Evolutionary conservation across 2,113 vertebrate species (phyloP).

Genomic region (Prunella fulvescens): DNA sequence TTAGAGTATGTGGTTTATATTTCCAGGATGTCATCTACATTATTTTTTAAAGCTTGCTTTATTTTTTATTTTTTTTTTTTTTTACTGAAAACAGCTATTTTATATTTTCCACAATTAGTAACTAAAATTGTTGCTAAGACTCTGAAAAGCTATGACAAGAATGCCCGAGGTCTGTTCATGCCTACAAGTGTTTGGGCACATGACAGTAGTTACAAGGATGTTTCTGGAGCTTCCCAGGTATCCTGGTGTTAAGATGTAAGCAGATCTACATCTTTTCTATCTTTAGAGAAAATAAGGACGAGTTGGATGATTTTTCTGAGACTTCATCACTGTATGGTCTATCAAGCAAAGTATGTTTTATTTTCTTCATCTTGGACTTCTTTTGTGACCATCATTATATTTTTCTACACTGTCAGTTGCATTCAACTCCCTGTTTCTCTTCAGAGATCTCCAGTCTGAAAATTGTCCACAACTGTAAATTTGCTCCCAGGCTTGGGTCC

Average conservation of each 20-base stretch:
- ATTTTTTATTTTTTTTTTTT: not conserved
- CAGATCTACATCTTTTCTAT: not conserved
- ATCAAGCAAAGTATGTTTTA: not conserved
- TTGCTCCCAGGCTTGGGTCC: not conserved
- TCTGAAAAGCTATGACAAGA: not conserved
- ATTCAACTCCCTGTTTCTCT: not conserved
- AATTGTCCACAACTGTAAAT: not conserved
- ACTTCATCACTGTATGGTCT: not conserved
- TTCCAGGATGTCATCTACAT: not conserved
- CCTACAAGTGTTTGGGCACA: accelerated
- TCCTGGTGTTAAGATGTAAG: not conserved
- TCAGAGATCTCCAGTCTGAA: not conserved
- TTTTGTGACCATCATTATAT: not conserved
- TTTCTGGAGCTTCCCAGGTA: not conserved
- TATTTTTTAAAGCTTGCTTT: not conserved
- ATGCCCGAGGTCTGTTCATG: accelerated
- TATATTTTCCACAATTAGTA: not conserved
- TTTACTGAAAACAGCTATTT: not conserved
- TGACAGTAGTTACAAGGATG: not conserved
- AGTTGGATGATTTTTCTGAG: not conserved
- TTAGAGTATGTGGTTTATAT: not conserved
- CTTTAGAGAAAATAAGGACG: accelerated
- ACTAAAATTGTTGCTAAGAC: not conserved
- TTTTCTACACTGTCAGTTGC: not conserved
- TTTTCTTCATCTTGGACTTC: not conserved